Evolutionary conservation across 2,888 invertebrate species (phyloP).

Genomic region (Lingula anatina): DNA sequence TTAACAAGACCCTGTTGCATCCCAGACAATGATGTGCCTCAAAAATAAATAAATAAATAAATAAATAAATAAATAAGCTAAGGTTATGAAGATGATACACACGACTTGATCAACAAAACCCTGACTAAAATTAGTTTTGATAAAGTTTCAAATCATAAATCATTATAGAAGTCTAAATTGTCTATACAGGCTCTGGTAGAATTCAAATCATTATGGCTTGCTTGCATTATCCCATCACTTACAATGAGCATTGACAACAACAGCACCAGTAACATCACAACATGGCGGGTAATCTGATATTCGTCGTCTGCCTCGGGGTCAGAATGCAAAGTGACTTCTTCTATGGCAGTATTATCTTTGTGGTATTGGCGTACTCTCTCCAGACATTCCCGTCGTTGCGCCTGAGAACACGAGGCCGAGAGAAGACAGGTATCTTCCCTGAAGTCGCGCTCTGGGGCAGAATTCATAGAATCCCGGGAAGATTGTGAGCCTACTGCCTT

Average conservation of each 20-base stretch:
- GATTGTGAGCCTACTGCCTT: no score
- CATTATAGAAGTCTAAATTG: no score
- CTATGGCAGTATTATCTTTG: conserved; percentile 7
- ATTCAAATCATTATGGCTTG: background rate
- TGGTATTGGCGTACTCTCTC: conserved; percentile 27
- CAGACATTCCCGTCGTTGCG: conserved; percentile 28
- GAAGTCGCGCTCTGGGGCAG: conserved; percentile 1
- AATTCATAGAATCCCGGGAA: no score
- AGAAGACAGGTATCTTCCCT: conserved; percentile 23
- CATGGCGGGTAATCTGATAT: conserved; percentile 60
- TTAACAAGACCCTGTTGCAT: no score
- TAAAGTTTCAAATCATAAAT: no score
- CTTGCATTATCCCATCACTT: conserved; percentile 48
- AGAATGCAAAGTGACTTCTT: conserved; percentile 3
- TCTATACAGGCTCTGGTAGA: background rate
- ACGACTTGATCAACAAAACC: no score
- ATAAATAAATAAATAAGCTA: no score
- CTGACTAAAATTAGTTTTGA: no score
- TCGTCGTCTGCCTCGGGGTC: conserved; percentile 19
- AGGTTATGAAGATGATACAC: no score
- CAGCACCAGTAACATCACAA: conserved; percentile 73
- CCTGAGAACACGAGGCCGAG: conserved; percentile 22
- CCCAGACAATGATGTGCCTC: no score
- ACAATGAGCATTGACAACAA: conserved; percentile 85
- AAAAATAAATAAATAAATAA: no score